Conservation (phyloP, 2,888 invertebrate species). For the Laspeyria flexula region DNA sequence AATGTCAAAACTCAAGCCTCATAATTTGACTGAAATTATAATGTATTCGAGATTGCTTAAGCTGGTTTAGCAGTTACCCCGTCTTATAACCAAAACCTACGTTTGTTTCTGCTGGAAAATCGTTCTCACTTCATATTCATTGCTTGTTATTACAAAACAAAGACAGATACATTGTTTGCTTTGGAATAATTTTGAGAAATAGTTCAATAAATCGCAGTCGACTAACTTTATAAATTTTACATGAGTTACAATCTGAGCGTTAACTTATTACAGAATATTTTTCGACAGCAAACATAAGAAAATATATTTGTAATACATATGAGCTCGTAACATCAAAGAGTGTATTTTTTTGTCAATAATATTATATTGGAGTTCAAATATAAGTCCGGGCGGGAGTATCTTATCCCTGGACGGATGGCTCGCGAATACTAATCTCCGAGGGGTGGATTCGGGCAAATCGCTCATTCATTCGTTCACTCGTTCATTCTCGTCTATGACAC, state of each 20-base stretch:
- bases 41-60: too few species aligned
- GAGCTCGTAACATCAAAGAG: constrained; percentile 36
- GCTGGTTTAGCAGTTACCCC: too few species aligned
- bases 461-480: neutral
- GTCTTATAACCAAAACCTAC: too few species aligned
- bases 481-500: neutral
- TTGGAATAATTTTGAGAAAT: too few species aligned
- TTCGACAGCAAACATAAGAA: constrained; percentile 34
- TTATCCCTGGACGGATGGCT: constrained; percentile 16
- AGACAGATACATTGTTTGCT: too few species aligned
- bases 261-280: constrained; percentile 33
- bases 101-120: too few species aligned
- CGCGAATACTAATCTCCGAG: constrained; percentile 23
- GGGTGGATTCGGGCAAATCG: neutral
- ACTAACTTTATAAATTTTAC: constrained; percentile 31
- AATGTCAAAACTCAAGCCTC: too few species aligned
- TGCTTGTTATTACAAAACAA: too few species aligned
- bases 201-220: neutral
- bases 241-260: constrained; percentile 28
- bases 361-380: constrained; percentile 39
- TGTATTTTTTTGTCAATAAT: constrained; percentile 42
- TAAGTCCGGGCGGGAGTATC: constrained; percentile 13
- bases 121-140: too few species aligned
- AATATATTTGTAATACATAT: constrained; percentile 34
- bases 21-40: too few species aligned